Conservation (phyloP, 1,140 invertebrate species). For the Drosophila takahashii region DNA sequence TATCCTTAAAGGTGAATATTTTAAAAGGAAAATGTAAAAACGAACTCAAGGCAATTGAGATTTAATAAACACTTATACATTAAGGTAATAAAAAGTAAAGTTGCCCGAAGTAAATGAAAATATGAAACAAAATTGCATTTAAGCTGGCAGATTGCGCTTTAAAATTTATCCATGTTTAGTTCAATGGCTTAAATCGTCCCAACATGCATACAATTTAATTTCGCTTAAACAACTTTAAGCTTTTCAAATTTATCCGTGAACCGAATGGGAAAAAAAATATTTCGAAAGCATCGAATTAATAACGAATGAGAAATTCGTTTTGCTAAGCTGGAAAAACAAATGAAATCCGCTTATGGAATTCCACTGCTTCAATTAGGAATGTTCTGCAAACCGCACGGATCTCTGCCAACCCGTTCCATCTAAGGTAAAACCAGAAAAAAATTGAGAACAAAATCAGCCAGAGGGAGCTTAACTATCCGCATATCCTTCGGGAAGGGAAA, state of each 20-base stretch:
- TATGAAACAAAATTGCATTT: neutral
- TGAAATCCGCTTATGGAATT: constrained; percentile 65
- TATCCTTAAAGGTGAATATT: neutral
- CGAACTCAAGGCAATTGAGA: neutral
- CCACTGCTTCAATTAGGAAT: constrained; percentile 66
- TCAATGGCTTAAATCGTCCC: neutral
- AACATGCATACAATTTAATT: neutral
- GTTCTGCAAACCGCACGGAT: constrained; percentile 38
- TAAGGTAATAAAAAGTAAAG: neutral
- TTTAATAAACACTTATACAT: neutral
- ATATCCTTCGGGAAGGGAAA: constrained; percentile 46
- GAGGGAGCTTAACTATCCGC: constrained; percentile 32
- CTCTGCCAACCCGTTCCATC: constrained; percentile 1
- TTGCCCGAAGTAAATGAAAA: neutral
- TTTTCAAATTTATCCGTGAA: neutral
- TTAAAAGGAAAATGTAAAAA: neutral
- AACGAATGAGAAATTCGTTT: constrained; percentile 12
- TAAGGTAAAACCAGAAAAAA: constrained; percentile 37
- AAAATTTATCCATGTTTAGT: too few species aligned
- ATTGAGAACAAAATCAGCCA: constrained; percentile 56
- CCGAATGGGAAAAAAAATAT: neutral
- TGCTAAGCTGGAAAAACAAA: constrained; percentile 54
- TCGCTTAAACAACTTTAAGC: neutral
- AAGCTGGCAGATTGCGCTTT: neutral
- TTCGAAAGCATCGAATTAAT: constrained; percentile 9